These are phyloP conservation scores for Origma solitaria DNA, from an alignment of 2,113 vertebrate genomes.

Conservation along the genomic window DNA sequence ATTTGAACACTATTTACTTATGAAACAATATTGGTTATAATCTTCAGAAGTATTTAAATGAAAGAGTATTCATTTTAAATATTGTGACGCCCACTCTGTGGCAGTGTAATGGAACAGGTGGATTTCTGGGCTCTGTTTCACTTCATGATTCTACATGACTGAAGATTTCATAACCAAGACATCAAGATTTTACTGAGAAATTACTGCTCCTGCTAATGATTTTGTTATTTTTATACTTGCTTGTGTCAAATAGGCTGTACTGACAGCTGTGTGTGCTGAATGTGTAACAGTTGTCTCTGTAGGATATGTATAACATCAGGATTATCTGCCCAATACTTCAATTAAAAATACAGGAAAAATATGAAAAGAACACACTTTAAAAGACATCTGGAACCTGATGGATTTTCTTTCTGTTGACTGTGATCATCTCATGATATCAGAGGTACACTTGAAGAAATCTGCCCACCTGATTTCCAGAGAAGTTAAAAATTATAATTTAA, in stretches of 20 bases:
- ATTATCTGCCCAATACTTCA: not conserved
- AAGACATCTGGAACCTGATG: not conserved
- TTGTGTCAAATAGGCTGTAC: not conserved
- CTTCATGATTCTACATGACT: not conserved
- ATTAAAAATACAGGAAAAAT: not conserved
- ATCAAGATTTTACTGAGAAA: not conserved
- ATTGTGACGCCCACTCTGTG: not conserved
- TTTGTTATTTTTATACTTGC: not conserved
- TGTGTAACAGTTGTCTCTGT: not conserved
- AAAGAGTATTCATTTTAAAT: not conserved
- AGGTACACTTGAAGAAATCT: not conserved
- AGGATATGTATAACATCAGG: not conserved
- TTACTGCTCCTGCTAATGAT: not conserved
- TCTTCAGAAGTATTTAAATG: not conserved
- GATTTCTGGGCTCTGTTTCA: not conserved
- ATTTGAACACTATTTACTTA: not conserved
- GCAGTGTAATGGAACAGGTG: not conserved
- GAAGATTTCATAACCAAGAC: not conserved
- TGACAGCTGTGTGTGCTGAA: not conserved
- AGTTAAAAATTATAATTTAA: not conserved
- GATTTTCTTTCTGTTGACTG: not conserved
- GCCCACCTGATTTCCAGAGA: not conserved
- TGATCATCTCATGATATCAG: not conserved
- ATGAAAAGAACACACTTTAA: not conserved
- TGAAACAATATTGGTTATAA: not conserved